These are phyloP conservation scores for Microplitis deprimator DNA, from an alignment of 2,888 invertebrate species.

Conservation along the genomic window DNA sequence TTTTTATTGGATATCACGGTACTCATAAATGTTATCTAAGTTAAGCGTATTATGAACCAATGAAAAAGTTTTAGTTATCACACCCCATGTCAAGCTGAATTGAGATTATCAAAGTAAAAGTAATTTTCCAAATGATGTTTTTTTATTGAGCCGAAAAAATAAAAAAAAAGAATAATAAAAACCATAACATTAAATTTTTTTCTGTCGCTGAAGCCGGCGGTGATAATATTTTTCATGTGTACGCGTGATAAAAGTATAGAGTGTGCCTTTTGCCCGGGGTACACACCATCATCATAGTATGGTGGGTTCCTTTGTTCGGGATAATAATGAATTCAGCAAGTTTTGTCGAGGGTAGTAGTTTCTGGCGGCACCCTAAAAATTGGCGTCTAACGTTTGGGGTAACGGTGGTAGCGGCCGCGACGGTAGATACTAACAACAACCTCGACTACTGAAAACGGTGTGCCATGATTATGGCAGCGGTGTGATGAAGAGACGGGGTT, in stretches of 20 bases:
- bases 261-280: background rate
- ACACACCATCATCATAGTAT: slow-evolving; percentile 35
- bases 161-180: no score
- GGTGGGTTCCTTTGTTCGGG: slow-evolving; percentile 63
- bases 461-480: background rate
- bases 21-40: background rate
- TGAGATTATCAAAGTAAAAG: no score
- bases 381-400: slow-evolving; percentile 56
- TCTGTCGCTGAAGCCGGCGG: background rate
- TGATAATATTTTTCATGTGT: background rate
- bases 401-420: slow-evolving; percentile 6
- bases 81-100: background rate
- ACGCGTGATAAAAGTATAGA: background rate
- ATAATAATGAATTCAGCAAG: slow-evolving; percentile 69
- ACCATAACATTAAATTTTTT: no score
- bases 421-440: background rate
- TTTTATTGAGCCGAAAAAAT: no score
- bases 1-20: background rate
- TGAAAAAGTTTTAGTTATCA: background rate
- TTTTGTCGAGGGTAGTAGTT: slow-evolving; percentile 69
- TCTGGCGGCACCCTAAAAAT: slow-evolving; percentile 69
- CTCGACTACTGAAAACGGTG: background rate
- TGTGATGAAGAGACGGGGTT: background rate
- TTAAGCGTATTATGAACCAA: background rate
- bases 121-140: no score